Percentiles rank a stretch among this genome's conserved stretches.
Conservation (phyloP, 2,113 vertebrate species). For the Corythoichthys haematopterus region DNA sequence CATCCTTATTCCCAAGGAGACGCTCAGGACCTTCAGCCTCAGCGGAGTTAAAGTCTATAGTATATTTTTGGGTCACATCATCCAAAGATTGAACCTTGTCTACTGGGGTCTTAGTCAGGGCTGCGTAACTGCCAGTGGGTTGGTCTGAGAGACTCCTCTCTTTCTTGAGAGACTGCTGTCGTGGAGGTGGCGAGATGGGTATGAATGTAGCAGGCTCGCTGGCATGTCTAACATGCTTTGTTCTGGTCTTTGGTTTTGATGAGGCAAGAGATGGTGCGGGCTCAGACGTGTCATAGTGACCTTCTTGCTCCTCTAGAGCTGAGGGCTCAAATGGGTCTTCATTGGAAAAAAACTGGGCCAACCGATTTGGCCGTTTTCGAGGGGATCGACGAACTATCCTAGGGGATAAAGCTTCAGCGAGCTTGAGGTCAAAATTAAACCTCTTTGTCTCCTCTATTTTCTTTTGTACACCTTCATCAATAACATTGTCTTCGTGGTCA, state of each 20-base stretch:
- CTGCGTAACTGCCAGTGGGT: constrained; percentile 6
- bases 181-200: constrained; percentile 76
- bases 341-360: constrained; percentile 66
- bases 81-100: constrained; percentile 78
- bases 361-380: constrained; percentile 81
- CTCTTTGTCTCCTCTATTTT: constrained; percentile 29
- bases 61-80: constrained; percentile 85
- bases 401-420: constrained; percentile 77
- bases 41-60: constrained; percentile 71
- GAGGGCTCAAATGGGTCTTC: constrained; percentile 52
- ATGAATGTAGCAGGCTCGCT: constrained; percentile 84
- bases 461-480: constrained; percentile 34
- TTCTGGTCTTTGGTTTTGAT: constrained; percentile 58
- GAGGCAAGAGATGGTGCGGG: constrained; percentile 34
- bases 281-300: constrained; percentile 10
- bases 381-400: constrained; percentile 75
- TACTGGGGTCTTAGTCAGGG: constrained; percentile 41
- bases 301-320: constrained; percentile 42
- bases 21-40: constrained; percentile 55
- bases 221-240: constrained; percentile 83
- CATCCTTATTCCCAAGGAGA: constrained; percentile 29
- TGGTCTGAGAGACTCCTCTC: constrained; percentile 32
- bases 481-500: constrained; percentile 44
- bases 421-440: constrained; percentile 79
- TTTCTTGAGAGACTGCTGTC: constrained; percentile 52